Base-by-base conservation (phyloP, 2,797 vertebrate genomes). In the Notoglanidium macrostoma region DNA sequence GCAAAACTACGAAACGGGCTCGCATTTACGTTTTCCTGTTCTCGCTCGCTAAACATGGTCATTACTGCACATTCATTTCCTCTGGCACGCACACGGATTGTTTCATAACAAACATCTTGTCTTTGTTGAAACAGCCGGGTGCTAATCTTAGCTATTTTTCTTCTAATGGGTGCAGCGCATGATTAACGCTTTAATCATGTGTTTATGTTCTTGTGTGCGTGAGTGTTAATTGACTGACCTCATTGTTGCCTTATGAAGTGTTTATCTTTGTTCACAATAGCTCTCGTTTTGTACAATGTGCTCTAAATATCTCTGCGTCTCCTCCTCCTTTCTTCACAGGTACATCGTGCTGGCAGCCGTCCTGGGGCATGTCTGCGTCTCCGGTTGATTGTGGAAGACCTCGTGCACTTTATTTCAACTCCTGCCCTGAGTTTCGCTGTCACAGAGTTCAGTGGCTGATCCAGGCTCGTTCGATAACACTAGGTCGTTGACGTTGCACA, bases 381-480 rank as follows among this genome's bases (percentile, higher is more conserved):
- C 68, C 44, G 63, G 51, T 83, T 55, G 76, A 81, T 73, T 61
- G 10, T 74, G 83, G 76, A 61, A 81, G 87, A 88, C 87, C 76
- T 85, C 1, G 10, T 85, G 87, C 87, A 88, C 87, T 88, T 73
- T 85, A 19, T 46, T 81, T 88, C 87, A 88, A 88, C 87, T 85
- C 83, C 55, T 81, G 59, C 83, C 83, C 77, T 6, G 44, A 73
- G 35, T 51, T 26, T 49, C n/a, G 9, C 72, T 4, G n/a, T 63
- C n/a, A 63, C 81, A 9, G n/a, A 59, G 74, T 61, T 84, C 87
- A 54, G 54, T 8, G 40, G 83, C 32, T 26, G 87, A 72, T 72
- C 72, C 29, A 44, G 81, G 79, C 63, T 84, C 87, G 17, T 32
- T 23, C 15, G 44, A 19, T 67, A 82, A 49, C 40, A 40, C 59